Conservation (phyloP, 2,113 vertebrate species). For the Hystrix brachyura region DNA sequence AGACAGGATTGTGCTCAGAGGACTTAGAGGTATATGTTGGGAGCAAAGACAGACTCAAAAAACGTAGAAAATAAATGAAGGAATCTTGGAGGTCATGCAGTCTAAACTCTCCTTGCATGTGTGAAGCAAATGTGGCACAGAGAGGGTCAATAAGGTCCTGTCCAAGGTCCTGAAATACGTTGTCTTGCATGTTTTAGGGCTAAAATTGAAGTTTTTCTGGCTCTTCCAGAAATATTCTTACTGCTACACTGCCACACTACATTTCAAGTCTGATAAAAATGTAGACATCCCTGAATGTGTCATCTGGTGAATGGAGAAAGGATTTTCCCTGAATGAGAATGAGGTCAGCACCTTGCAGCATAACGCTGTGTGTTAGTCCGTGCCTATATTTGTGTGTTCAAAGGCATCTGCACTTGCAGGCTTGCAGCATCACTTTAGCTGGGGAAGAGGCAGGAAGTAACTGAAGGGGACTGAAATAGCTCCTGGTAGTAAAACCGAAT, state of each 20-base stretch:
- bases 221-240: neutral
- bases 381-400: neutral
- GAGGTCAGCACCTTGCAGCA: neutral
- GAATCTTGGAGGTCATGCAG: neutral
- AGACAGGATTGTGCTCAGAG: no score
- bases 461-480: constrained; percentile 45
- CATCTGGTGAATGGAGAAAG: neutral
- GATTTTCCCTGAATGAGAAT: neutral
- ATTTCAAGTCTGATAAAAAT: neutral
- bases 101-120: neutral
- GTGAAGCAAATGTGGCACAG: neutral
- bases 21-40: no score
- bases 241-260: neutral
- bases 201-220: neutral
- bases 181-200: neutral
- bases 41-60: no score
- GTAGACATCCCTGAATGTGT: neutral
- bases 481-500: constrained; percentile 70
- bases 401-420: neutral
- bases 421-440: neutral
- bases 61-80: neutral
- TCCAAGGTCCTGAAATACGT: neutral
- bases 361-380: neutral
- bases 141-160: neutral
- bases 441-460: constrained; percentile 57